Evolutionary conservation across 1,140 invertebrate genomes (phyloP), one percentile per base, ranked within the genome.

Genomic region (Pentalonia nigronervosa): DNA sequence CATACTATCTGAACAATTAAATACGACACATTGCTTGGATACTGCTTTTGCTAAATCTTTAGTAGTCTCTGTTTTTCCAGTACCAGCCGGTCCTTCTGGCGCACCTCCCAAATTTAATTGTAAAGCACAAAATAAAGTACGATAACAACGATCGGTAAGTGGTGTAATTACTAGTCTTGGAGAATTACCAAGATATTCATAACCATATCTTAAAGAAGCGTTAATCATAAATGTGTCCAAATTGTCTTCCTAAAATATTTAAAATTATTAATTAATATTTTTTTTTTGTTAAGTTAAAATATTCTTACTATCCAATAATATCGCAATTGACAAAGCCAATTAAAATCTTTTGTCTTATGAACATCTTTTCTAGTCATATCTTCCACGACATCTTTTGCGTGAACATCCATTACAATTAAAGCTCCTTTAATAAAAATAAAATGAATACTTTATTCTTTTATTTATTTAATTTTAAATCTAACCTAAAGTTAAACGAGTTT

Each of bases 21-120:
- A 99, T 0, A 99, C 98, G 14, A 99, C 98, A 95, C 98, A 99
- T 95, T 99, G 98, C 94, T 99, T 99, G 0, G 98, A 98, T 1
- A 99, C 97, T 17, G 98, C 98, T 95, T 99, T 99, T 1, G 98
- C 98, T 94, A 99, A 95, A 96, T 99, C 99, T 95, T 99, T 99
- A 0, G 97, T 98, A 0, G 98, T 99, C 95, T 99, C 99, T 1
- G 98, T 99, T 95, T 99, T 99, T 41, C 99, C 99, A 1, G 98
- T 98, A 67, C 98, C 98, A 9, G 99, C 98, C 0, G 99, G 98
- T 21, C 99, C 99, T 96, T 99, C 98, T 0, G 98, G 98, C 34
- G 98, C 98, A 48, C 98, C 98, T 88, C 96, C 95, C 93, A 98
- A 96, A 95, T 97, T 96, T 36, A 99, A 96, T 96, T 98, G 97